Conservation (phyloP, 2,113 vertebrate species). For the Triplophysa siluroides region DNA sequence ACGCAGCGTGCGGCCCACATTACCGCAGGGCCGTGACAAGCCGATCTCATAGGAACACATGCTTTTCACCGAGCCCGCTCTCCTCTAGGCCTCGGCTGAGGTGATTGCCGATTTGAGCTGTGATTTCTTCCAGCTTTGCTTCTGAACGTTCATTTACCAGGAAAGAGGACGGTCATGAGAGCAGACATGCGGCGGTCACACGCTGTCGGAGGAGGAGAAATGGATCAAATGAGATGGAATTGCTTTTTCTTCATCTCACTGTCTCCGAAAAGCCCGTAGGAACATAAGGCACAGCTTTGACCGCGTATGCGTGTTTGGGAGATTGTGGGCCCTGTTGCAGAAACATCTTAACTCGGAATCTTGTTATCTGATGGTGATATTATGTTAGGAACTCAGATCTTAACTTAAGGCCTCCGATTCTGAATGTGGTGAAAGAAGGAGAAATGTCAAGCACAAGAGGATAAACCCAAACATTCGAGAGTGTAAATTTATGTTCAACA, state of each 20-base stretch:
- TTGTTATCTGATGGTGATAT: too few relatives aligned
- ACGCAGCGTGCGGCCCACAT: slow-evolving; percentile 4
- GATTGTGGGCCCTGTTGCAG: not conserved
- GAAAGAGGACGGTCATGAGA: slow-evolving; percentile 31
- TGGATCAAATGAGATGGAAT: slow-evolving; percentile 42
- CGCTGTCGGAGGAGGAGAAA: slow-evolving; percentile 10
- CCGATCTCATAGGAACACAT: slow-evolving; percentile 13
- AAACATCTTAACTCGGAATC: too few relatives aligned
- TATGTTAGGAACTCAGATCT: too few relatives aligned
- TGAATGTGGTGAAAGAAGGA: too few relatives aligned
- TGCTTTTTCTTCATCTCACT: not conserved
- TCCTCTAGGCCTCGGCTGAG: not conserved
- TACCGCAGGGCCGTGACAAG: slow-evolving; percentile 17
- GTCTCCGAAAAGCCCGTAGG: not conserved
- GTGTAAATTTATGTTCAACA: too few relatives aligned
- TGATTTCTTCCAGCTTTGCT: slow-evolving; percentile 24
- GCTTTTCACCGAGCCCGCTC: slow-evolving; percentile 16
- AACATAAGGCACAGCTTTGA: slow-evolving; percentile 23
- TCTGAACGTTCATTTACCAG: slow-evolving; percentile 17
- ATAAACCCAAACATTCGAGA: too few relatives aligned
- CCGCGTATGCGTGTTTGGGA: not conserved
- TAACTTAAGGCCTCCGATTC: too few relatives aligned
- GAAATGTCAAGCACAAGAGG: too few relatives aligned
- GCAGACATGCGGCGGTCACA: slow-evolving; percentile 24
- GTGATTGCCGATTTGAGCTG: not conserved